Evolutionary conservation across 2,888 invertebrate genomes (phyloP).

Genomic region (Galeopsomyia nigrocyanea): DNA sequence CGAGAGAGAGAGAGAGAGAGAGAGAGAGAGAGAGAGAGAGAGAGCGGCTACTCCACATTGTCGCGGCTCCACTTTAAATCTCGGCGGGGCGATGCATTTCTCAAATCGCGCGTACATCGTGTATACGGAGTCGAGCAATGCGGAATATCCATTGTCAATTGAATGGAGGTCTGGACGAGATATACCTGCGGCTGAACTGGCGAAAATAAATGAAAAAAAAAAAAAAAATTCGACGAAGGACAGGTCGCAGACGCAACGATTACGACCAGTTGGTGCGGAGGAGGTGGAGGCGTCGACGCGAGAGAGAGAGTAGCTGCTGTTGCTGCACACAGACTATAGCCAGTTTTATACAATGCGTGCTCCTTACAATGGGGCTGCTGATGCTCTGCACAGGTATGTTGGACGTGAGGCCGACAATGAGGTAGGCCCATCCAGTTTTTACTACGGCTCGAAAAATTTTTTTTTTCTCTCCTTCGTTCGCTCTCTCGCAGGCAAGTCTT

Average conservation of each 20-base stretch:
- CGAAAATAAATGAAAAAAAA: too few species aligned
- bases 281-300: conserved; percentile 26
- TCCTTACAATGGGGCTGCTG: conserved; percentile 36
- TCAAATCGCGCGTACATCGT: conserved; percentile 30
- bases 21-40: neutral
- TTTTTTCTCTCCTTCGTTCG: conserved; percentile 1
- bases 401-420: conserved; percentile 45
- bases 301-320: too few species aligned
- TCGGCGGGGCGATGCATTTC: conserved; percentile 35
- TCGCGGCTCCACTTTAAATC: conserved; percentile 44
- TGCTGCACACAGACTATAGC: conserved; percentile 8
- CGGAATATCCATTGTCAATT: conserved; percentile 45
- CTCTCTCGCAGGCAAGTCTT: conserved; percentile 8
- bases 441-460: conserved; percentile 13
- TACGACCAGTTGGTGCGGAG: neutral
- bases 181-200: conserved; percentile 14
- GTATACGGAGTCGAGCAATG: conserved; percentile 44
- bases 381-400: conserved; percentile 45
- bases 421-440: conserved; percentile 34
- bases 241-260: conserved; percentile 11
- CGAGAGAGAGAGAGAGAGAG: neutral
- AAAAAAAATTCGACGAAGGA: conserved; percentile 42
- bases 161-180: conserved; percentile 14
- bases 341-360: conserved; percentile 21
- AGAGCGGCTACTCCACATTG: conserved; percentile 39